Evolutionary conservation across 2,888 invertebrate genomes (phyloP), one percentile per base, ranked within the genome.

Genomic region (Carcina quercana): DNA sequence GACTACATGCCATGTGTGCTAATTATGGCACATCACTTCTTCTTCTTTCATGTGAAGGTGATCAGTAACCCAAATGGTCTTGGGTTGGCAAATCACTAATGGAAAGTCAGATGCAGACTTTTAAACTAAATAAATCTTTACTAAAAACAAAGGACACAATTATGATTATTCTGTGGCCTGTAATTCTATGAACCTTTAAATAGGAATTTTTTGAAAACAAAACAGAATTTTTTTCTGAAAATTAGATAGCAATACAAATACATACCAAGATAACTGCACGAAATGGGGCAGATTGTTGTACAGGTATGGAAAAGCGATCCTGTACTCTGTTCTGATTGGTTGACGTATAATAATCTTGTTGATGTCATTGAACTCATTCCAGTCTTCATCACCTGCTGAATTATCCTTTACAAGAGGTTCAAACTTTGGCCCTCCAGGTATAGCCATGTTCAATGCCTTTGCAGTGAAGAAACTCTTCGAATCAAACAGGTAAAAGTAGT

Each of bases 281-380:
- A 96, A 97, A 75, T 97, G 97, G 0, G 98, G 98, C 88, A 98
- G 90, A 68, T 98, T 99, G 75, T 99, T 99, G 85, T 98, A 99
- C 50, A 99, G 86, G 74, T 98, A 99, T 0, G 99, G 98, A 76
- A 99, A 99, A 0, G 99, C 99, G 62, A 99, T 99, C 49, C 99
- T 89, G 71, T 99, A 99, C 74, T 99, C 99, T 0, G 99, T 99
- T 42, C 99, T 88, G 47, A 99, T 95, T 2, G 98, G 98, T 63
- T 99, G 98, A 5, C 99, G 87, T 51, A 99, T 99, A 43, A 99
- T 99, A 55, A 99, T 98, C 83, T 99, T 99, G 74, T 99, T 99
- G 50, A 99, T 99, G 63, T 99, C 99, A 83, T 99, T 99, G 63
- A 99, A 99, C 80, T 99, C 99, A 80, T 99, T 99, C 99, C 99